Evolutionary conservation across 2,113 vertebrate genomes (phyloP).

Genomic region (Tupaia chinensis): DNA sequence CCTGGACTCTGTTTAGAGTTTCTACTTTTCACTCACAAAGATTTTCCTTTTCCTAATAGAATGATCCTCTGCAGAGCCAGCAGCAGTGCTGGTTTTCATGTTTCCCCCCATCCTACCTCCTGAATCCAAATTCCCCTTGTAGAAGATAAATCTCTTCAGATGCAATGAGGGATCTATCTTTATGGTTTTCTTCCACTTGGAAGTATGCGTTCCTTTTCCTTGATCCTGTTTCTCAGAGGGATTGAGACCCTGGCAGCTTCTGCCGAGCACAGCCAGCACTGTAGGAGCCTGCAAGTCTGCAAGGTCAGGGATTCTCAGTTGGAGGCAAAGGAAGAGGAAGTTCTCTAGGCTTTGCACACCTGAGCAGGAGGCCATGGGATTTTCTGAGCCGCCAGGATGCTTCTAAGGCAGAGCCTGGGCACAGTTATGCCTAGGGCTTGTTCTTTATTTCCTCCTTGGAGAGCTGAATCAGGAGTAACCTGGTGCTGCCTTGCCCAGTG

Average conservation of each 20-base stretch:
- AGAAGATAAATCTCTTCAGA: not conserved
- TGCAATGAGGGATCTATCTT: not conserved
- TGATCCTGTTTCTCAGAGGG: rapidly evolving
- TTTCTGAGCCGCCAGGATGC: rapidly evolving
- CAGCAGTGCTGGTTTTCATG: no score
- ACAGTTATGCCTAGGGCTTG: rapidly evolving
- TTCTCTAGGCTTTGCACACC: not conserved
- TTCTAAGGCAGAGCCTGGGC: not conserved
- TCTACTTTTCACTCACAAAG: not conserved
- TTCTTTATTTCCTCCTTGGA: not conserved
- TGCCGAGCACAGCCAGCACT: rapidly evolving
- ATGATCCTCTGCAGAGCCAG: not conserved
- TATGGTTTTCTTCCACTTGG: not conserved
- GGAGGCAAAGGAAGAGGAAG: not conserved
- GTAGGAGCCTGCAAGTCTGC: not conserved
- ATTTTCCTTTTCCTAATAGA: not conserved
- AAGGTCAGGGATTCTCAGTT: not conserved
- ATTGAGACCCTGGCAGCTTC: rapidly evolving
- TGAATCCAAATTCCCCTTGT: not conserved
- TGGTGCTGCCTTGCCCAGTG: not conserved
- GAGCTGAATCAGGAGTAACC: no score
- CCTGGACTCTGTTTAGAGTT: not conserved
- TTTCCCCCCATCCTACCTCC: not conserved
- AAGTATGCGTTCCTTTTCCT: not conserved
- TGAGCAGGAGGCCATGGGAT: rapidly evolving